Evolutionary conservation across 2,888 invertebrate genomes (phyloP), one percentile per base, ranked within the genome.

Genomic region (Cremastinae sp.): DNA sequence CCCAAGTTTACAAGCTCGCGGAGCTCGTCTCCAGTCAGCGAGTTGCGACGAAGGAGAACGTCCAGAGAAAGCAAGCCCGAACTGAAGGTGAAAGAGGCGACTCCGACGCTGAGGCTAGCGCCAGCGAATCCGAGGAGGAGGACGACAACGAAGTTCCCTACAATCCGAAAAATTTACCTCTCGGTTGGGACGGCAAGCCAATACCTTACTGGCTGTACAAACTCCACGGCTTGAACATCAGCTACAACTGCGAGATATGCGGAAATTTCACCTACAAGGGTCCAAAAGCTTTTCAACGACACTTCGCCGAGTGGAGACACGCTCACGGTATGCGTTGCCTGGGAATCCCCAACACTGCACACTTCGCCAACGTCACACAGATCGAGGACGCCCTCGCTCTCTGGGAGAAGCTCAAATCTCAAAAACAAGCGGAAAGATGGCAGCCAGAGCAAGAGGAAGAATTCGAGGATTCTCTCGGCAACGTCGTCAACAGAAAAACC

Each of bases 201-300:
- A 94, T 94, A 80, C 98, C 99, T 0, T 99, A 99, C 90, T 99
- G 99, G 99, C 90, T 99, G 68, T 99, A 99, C 91, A 99, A 99
- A 90, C 91, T 99, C 4, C 99, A 99, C 87, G 99, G 99, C 0
- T 92, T 99, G 8, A 99, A 99, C 90, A 98, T 99, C 78, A 98
- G 97, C 88, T 99, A 99, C 90, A 97, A 96, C 74, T 99, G 99
- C 89, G 99, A 99, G 90, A 99, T 99, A 80, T 99, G 99, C 90
- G 99, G 99, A 20, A 99, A 99, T 91, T 98, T 96, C 86, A 97
- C 97, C 0, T 99, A 99, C 91, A 98, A 96, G 87, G 99, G 99
- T 0, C 99, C 99, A 0, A 99, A 99, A 90, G 99, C 99, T 16
- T 99, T 99, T 90, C 99, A 99, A 90, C 93, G 98, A 56, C 99